A percentile compares a stretch with the other conserved stretches of the same genome.
Conservation (phyloP, 2,113 vertebrate species). For the Hyla sarda region DNA sequence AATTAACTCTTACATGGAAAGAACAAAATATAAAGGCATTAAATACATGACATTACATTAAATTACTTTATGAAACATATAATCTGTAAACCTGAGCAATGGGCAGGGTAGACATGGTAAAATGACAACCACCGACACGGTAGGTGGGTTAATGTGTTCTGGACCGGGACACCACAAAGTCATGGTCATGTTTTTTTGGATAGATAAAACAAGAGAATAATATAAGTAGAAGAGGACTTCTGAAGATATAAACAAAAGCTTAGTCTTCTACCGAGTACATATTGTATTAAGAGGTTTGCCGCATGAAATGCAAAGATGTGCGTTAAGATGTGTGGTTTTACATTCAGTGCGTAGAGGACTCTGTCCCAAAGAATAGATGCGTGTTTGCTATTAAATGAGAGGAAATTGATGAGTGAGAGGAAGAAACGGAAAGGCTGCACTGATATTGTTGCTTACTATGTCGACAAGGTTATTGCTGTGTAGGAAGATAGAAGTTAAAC, state of each 20-base stretch:
- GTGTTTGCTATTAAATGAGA: slow-evolving; percentile 12
- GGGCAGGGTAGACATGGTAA: too few species aligned
- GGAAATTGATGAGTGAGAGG: slow-evolving; percentile 42
- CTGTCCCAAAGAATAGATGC: background rate
- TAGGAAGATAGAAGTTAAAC: slow-evolving; percentile 37
- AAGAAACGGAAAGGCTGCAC: slow-evolving; percentile 7
- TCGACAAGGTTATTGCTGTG: slow-evolving; percentile 48
- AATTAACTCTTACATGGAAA: too few species aligned
- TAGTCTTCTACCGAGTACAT: background rate
- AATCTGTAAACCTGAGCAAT: too few species aligned
- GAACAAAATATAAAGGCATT: too few species aligned
- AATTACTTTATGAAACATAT: too few species aligned
- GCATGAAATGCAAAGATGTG: background rate
- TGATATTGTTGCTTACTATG: slow-evolving; percentile 11
- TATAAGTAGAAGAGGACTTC: background rate
- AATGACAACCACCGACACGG: too few species aligned
- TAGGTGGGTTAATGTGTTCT: too few species aligned
- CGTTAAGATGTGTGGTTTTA: background rate
- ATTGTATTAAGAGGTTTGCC: background rate
- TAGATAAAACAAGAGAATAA: background rate
- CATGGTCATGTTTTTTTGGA: too few species aligned
- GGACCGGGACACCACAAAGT: too few species aligned
- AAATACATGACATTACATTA: too few species aligned
- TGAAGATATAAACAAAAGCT: background rate
- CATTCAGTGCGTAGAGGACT: slow-evolving; percentile 15